These are phyloP conservation scores for Syngnathus typhle DNA, from an alignment of 2,113 vertebrate genomes.

Conservation along the genomic window DNA sequence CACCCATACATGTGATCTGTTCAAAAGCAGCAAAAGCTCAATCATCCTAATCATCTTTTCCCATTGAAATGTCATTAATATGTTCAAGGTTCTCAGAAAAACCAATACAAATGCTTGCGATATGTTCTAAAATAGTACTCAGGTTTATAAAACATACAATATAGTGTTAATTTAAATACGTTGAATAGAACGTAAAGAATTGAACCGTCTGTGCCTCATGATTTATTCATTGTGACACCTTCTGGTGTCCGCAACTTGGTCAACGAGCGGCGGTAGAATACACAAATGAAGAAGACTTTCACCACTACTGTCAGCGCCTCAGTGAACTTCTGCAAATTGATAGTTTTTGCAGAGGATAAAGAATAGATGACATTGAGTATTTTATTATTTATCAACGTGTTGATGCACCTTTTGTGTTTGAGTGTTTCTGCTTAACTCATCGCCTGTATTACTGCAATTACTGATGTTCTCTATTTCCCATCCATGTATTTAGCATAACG, in stretches of 20 bases:
- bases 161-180: too few relatives aligned
- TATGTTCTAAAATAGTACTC: too few relatives aligned
- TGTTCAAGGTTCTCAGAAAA: too few relatives aligned
- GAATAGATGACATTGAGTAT: not conserved
- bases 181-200: not conserved
- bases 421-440: not conserved
- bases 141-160: too few relatives aligned
- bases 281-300: not conserved
- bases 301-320: not conserved
- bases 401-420: too few relatives aligned
- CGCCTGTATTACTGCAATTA: not conserved
- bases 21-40: not conserved
- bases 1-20: conserved; percentile 37
- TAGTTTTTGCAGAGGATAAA: not conserved
- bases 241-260: not conserved
- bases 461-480: not conserved
- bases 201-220: not conserved
- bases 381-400: not conserved
- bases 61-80: not conserved
- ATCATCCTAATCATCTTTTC: not conserved
- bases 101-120: too few relatives aligned
- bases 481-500: not conserved
- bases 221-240: not conserved
- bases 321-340: not conserved
- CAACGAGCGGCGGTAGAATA: not conserved